Conservation (phyloP, 2,113 vertebrate genomes). For the Varanus komodoensis region DNA sequence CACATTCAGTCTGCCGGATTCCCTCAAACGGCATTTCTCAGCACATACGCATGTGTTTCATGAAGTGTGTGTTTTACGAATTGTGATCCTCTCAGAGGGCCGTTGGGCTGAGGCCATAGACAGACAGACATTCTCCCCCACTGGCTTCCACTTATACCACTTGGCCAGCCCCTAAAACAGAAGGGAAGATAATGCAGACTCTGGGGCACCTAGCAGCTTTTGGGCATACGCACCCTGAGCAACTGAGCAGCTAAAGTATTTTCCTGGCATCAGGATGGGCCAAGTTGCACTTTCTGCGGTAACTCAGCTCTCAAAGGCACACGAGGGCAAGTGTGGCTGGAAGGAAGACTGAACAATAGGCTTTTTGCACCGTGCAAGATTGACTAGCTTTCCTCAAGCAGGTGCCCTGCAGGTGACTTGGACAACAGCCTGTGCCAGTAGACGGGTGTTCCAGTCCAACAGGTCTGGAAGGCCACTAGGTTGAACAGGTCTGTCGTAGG, state of each 20-base stretch:
- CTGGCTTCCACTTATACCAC: constrained; percentile 23
- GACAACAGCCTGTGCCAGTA: no score
- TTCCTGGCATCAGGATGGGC: background rate
- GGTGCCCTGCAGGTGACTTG: no score
- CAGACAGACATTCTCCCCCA: background rate
- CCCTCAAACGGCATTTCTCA: constrained; percentile 60
- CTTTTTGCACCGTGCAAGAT: background rate
- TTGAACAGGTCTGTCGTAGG: background rate
- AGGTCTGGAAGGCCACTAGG: no score
- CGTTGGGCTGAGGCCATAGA: no score
- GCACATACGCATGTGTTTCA: constrained; percentile 53
- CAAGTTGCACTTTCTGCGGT: background rate
- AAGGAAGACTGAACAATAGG: background rate
- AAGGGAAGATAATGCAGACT: background rate
- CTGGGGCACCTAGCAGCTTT: background rate
- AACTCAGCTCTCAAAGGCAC: background rate
- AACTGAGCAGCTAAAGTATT: background rate
- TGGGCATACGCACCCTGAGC: background rate
- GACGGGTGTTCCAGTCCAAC: no score
- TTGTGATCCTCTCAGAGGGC: no score
- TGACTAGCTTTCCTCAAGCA: background rate
- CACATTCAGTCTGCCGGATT: constrained; percentile 64
- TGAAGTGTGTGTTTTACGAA: no score
- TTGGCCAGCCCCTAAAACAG: background rate
- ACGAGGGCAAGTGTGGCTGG: background rate